These are phyloP conservation scores for Kryptolebias marmoratus DNA, from an alignment of 2,113 vertebrate species.

Conservation along the genomic window DNA sequence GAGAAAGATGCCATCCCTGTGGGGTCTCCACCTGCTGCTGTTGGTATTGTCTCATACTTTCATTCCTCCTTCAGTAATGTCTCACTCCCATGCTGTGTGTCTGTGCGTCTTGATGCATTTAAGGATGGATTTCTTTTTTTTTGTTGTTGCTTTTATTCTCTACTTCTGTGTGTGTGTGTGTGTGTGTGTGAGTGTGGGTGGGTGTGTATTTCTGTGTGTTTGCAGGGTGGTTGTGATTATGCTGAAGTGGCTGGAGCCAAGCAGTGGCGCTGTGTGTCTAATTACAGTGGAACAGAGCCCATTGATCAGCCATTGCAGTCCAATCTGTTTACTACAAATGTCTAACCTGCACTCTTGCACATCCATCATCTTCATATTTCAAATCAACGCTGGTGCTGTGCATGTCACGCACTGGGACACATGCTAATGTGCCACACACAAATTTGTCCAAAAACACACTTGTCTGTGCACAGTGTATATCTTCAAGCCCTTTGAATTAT, in stretches of 20 bases:
- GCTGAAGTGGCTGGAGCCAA: slow-evolving; percentile 84
- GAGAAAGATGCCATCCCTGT: slow-evolving; percentile 62
- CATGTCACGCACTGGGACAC: slow-evolving; percentile 15
- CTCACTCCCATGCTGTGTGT: slow-evolving; percentile 58
- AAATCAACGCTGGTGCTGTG: slow-evolving; percentile 62
- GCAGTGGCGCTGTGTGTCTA: slow-evolving; percentile 86
- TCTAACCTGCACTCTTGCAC: slow-evolving; percentile 75
- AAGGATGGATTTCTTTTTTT: slow-evolving; percentile 34
- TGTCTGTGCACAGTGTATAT: slow-evolving; percentile 14
- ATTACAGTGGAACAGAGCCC: slow-evolving; percentile 87
- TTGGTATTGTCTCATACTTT: slow-evolving; percentile 62
- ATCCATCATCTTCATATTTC: slow-evolving; percentile 84
- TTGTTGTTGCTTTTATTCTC: slow-evolving; percentile 3
- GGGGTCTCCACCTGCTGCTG: slow-evolving; percentile 67
- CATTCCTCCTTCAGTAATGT: slow-evolving; percentile 60
- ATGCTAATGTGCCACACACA: slow-evolving; percentile 31
- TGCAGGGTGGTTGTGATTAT: slow-evolving; percentile 68
- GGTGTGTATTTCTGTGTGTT: slow-evolving; percentile 17
- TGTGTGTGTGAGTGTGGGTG: slow-evolving; percentile 66
- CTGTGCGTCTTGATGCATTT: slow-evolving; percentile 76
- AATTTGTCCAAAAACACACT: slow-evolving; percentile 35
- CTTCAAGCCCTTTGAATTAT: slow-evolving; percentile 47
- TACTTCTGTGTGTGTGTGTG: slow-evolving; percentile 13
- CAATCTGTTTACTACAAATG: slow-evolving; percentile 86
- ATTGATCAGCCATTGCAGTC: slow-evolving; percentile 87